Base-by-base conservation (phyloP, 2,888 invertebrate genomes). In the Acleris sparsana region DNA sequence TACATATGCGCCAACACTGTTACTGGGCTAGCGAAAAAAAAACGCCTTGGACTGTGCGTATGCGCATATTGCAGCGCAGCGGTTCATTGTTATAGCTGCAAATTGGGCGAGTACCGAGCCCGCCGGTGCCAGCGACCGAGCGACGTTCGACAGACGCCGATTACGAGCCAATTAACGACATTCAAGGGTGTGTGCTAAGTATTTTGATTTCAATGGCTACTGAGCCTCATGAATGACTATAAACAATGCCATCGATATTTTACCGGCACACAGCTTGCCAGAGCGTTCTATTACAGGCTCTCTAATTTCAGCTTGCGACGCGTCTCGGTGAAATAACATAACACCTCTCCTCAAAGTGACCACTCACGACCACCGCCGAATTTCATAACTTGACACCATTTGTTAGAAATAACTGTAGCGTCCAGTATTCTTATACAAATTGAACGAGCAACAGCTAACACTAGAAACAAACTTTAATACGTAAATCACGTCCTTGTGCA, bases 301-400 rank as follows among this genome's bases (percentile, higher is more conserved):
- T 66, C 51, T 39, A 52, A 61, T 46, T 57, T 61, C 57, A 43
- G 66, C 52, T 16, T 9, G 25, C 33, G 29, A 48, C 13, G 48
- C 13, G 48, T 58, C 17, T 51, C 49, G 48, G 29, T 57, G 33
- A 57, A 71, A 73, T 73, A 73, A 75, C 76, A 70, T 73, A 73
- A 74, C 76, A 70, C 70, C 71, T 70, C 69, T 69, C 63, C 70
- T 74, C 75, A 79, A 84, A 84, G 80, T 80, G 73, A 73, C 67
- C 58, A 68, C 72, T 80, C 84, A 84, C 85, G 84, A 80, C 67
- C 63, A 67, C 53, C 46, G 55, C 60, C 57, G 57, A 74, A 83
- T 82, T 80, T 78, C 74, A 78, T 77, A 74, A 80, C 74, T 71
- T 69, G 72, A 75, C 74, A 76, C 74, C 64, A 73, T 73, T 79